These are phyloP conservation scores for Papio anubis DNA, from an alignment of 2,113 vertebrate species.

Conservation along the genomic window DNA sequence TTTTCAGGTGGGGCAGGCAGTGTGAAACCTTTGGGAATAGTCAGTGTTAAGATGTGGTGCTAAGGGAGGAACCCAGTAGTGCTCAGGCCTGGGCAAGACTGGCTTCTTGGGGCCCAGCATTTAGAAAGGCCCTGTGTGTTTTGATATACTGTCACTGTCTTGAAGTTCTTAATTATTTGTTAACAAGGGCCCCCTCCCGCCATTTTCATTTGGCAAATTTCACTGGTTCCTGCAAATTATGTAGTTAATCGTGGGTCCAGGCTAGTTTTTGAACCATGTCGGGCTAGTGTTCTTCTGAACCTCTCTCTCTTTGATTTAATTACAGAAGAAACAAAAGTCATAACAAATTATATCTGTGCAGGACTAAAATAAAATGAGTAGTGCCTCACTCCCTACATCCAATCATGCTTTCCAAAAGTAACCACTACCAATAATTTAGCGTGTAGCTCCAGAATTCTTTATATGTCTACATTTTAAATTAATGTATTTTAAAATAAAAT, in stretches of 20 bases:
- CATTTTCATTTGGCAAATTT: not conserved
- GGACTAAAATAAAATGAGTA: conserved; percentile 17
- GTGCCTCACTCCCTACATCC: not conserved
- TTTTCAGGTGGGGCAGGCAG: not conserved
- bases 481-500: not conserved
- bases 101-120: not conserved
- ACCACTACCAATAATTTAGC: not conserved
- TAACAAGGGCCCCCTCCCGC: not conserved
- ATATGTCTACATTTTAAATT: not conserved
- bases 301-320: not conserved
- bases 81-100: not conserved
- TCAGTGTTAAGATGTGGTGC: not conserved
- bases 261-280: not conserved
- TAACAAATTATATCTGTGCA: conserved; percentile 5
- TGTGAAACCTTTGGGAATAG: not conserved
- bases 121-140: not conserved
- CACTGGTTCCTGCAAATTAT: not conserved
- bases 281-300: not conserved
- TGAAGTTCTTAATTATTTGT: not conserved
- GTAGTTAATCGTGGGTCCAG: not conserved
- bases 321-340: conserved; percentile 27
- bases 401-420: not conserved
- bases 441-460: not conserved
- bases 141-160: not conserved
- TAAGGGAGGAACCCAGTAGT: not conserved